Evolutionary conservation across 1,140 invertebrate species (phyloP).

Genomic region (Trichogramma pretiosum): DNA sequence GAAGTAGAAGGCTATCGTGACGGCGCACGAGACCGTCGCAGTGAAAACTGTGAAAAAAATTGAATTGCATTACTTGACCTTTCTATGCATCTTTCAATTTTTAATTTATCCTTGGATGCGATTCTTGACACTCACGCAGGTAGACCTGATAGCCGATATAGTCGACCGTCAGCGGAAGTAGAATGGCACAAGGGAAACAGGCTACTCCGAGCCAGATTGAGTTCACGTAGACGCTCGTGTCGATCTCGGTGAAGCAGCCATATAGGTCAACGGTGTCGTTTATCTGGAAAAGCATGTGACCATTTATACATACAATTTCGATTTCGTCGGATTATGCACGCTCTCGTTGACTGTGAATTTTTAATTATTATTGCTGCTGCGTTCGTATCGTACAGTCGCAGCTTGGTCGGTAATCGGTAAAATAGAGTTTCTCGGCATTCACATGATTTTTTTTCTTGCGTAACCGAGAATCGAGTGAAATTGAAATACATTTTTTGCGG

Average conservation of each 20-base stretch:
- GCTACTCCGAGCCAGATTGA: constrained; percentile 35
- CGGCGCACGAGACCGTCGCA: constrained; percentile 33
- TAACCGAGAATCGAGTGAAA: neutral
- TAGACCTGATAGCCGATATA: constrained; percentile 37
- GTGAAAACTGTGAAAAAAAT: constrained; percentile 36
- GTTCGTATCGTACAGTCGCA: too few relatives aligned
- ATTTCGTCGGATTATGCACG: too few relatives aligned
- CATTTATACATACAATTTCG: too few relatives aligned
- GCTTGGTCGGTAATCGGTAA: too few relatives aligned
- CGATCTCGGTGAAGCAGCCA: constrained; percentile 26
- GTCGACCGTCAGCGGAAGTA: constrained; percentile 36
- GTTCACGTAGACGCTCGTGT: constrained; percentile 33
- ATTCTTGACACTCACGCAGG: constrained; percentile 24
- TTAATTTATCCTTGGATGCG: too few relatives aligned
- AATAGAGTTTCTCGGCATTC: too few relatives aligned
- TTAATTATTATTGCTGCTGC: too few relatives aligned
- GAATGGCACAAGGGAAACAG: constrained; percentile 36
- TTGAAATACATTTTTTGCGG: too few relatives aligned
- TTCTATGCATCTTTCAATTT: neutral
- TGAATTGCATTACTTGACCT: constrained; percentile 3
- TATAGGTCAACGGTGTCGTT: constrained; percentile 10
- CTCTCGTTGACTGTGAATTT: too few relatives aligned
- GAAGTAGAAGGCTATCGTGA: constrained; percentile 40
- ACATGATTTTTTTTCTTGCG: neutral
- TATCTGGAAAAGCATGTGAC: too few relatives aligned